Evolutionary conservation across 2,113 vertebrate species (phyloP), one percentile per base, ranked within the genome.

Genomic region (Mormyrus lacerda): DNA sequence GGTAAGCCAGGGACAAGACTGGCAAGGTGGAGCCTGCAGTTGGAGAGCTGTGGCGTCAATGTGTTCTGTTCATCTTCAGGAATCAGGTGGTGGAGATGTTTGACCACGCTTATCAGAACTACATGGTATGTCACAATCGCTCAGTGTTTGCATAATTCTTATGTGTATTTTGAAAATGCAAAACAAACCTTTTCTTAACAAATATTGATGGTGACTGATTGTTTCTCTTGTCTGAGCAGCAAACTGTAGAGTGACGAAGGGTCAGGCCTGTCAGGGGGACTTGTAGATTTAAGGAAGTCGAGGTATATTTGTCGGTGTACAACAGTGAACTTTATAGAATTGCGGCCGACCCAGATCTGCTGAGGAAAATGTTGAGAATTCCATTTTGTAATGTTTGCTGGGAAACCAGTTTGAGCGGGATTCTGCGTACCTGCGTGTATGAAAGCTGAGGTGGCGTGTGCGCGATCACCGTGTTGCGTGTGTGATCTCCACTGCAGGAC

Each of bases 71-170:
- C 73, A 10, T 85, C 19, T 6, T 51, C 94, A 99, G 98, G 95
- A 96, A 96, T 95, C 98, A 99, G 97, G 98, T 99, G 91, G 94
- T 99, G 91, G 98, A 99, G 95, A 99, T 99, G 98, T 99, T 99
- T 95, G 98, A 99, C 95, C 98, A 99, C 91, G 98, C 98, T 47
- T 99, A 98, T 93, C 97, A 97, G 93, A 99, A 98, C 95, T 99
- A 99, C 87, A 99, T 99, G 98, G 98, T 99, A 95, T 96, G 97
- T 92, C 82, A 7, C 39, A 8, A 50, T 31, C 10, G 45, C 50
- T 24, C n/a, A 21, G 13, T 15, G 21, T 10, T 53, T 87, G 17
- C 50, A 87, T 31, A 19, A 6, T 50, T 53, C 21, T 15, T 27
- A 27, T 10, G 24, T 51, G 21, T 48, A 48, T 48, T 50, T 48